Evolutionary conservation across 92 coral and sea anemone genomes (phyloP).

Genomic region (Desmophyllum pertusum): DNA sequence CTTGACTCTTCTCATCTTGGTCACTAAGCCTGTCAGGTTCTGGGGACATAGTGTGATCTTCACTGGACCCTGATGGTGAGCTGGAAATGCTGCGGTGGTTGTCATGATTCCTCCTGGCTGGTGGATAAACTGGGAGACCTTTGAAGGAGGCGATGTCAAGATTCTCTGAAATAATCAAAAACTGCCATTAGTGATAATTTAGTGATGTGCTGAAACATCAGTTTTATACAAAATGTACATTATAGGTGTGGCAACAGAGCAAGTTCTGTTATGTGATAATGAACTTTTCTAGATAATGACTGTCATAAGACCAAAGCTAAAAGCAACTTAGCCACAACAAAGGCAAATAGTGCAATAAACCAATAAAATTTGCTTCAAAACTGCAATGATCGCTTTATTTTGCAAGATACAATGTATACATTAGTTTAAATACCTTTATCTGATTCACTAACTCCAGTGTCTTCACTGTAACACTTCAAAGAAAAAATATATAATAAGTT

Average conservation of each 20-base stretch:
- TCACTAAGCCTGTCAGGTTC: not conserved
- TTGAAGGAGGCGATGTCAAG: conserved; percentile 82
- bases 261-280: not conserved
- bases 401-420: not conserved
- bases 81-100: conserved; percentile 16
- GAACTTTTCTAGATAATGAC: no score
- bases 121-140: conserved; percentile 65
- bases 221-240: not conserved
- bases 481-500: not conserved
- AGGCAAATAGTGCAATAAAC: no score
- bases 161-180: conserved; percentile 59
- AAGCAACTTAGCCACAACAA: no score
- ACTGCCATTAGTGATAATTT: not conserved
- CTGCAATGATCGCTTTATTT: not conserved
- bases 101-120: not conserved
- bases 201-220: not conserved
- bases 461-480: conserved; percentile 61
- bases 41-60: conserved; percentile 23
- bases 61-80: conserved; percentile 27
- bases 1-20: not conserved
- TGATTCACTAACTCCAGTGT: conserved; percentile 77
- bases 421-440: conserved; percentile 87
- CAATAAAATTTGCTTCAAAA: not conserved
- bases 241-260: not conserved
- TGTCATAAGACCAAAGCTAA: no score